Evolutionary conservation across 2,113 vertebrate species (phyloP), one percentile per base, ranked within the genome.

Genomic region (Cepphus grylle): DNA sequence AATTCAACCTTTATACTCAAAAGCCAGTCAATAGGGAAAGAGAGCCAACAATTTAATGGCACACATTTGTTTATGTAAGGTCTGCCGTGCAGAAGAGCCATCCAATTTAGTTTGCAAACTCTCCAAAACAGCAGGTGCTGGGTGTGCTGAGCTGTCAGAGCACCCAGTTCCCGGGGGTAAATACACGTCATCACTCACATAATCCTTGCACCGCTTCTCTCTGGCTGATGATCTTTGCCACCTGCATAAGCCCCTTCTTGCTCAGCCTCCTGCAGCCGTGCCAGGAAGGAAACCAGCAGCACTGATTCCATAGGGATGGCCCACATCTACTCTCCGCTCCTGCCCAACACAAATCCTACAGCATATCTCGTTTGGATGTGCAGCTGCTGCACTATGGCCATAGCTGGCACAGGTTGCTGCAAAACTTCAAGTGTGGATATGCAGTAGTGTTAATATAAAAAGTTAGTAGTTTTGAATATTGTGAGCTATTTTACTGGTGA

Each of bases 1-100:
- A 95, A 93, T 96, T 94, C 93, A 96, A 86, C 74, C 55, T 96
- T 96, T 90, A 87, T 55, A 77, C 38, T 87, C 58, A 13, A 66
- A 91, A 96, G 49, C 62, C 84, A 95, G 81, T 95, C 77, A 87
- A 58, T 70, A 85, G 71, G 22, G 70, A 93, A 93, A 70, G 34
- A 87, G 32, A 94, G 81, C 91, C 91, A 97, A 81, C 32, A 72
- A 69, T 87, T 90, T 91, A 90, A 95, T 59, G 88, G 84, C 53
- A 70, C 53, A 71, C 84, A 73, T 80, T 90, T 89, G 66, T 95
- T 95, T 95, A 89, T 4, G 3, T 70, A 91, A 96, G 66, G 45
- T 85, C 84, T 95, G 81, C 70, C 95, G 58, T 86, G 91, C 30
- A 78, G 82, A 83, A 73, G 6, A 85, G 45, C n/a, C 61, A 63